Evolutionary conservation across 2,113 vertebrate species (phyloP), one percentile per base, ranked within the genome.

Genomic region (Pionites leucogaster): DNA sequence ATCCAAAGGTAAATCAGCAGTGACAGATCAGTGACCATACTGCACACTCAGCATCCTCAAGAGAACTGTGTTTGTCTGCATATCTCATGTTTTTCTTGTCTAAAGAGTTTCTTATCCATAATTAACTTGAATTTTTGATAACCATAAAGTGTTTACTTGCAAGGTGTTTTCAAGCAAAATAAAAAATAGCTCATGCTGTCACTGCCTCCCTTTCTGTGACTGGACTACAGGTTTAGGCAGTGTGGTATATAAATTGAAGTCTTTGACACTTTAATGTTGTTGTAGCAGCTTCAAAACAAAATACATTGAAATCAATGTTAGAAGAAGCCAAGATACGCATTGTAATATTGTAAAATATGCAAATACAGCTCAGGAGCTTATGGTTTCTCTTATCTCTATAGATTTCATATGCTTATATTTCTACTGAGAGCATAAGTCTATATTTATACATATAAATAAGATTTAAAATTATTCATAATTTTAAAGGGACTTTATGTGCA

Each of bases 1-100:
- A 97, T 96, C 96, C 95, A 97, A 96, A 97, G 96, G 96, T 96
- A 96, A 97, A 97, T 97, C 93, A 96, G 85, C 93, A 96, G 74
- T 84, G 85, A 96, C 94, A 97, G 60, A 92, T 93, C 88, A 84
- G 76, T 93, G 95, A 94, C 94, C 79, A 88, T 42, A 70, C 47
- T 86, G 76, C 68, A 83, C 62, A 41, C 63, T 93, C 50, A 91
- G 86, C 94, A 86, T 76, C 71, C 96, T 93, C 89, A 20, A 16
- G 83, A 90, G 92, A 88, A 55, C 76, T 68, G 23, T 62, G 53
- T 75, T 72, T 96, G 90, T 75, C 93, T 95, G 70, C 41, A 77
- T 86, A 89, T 85, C 82, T 93, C 78, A 52, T 55, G 39, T 70
- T 93, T 95, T 90, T 49, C 84, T 81, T 92, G 50, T 82, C 82